Conservation (phyloP, 2,113 vertebrate genomes). For the Polyodon spathula region DNA sequence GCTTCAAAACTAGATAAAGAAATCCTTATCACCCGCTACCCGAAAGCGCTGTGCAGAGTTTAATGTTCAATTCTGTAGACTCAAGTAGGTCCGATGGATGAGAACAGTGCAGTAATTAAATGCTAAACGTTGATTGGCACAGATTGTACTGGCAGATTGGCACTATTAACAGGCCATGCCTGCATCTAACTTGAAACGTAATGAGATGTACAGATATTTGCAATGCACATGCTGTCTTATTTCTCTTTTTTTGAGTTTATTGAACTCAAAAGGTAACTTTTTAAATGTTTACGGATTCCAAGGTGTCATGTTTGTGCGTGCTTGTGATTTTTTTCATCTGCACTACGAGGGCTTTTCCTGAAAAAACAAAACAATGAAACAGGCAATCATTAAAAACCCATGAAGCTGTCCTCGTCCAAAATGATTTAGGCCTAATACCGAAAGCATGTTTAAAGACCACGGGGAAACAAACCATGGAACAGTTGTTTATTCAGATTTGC, state of each 20-base stretch:
- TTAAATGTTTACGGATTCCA: no score
- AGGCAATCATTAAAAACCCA: no score
- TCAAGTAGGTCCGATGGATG: constrained; percentile 20
- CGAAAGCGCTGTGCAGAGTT: constrained; percentile 4
- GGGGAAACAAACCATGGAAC: no score
- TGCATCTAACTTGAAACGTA: background rate
- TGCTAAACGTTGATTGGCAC: constrained; percentile 24
- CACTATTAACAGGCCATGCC: background rate
- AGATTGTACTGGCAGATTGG: no score
- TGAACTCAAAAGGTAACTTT: no score
- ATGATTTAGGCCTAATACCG: no score
- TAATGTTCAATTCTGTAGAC: constrained; percentile 22
- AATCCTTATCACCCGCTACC: background rate
- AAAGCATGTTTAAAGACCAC: no score
- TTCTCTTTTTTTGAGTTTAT: background rate
- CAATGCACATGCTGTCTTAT: background rate
- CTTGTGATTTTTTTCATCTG: no score
- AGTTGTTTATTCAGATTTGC: background rate
- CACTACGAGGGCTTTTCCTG: no score
- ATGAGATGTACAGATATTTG: background rate
- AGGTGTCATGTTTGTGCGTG: no score
- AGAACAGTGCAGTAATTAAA: constrained; percentile 24
- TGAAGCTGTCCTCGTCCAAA: no score
- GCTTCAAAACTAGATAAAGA: background rate
- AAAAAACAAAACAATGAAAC: no score